Percentiles rank a stretch among this genome's conserved stretches.
These are phyloP conservation scores for Verasper variegatus DNA, from an alignment of 2,113 vertebrate genomes.

Conservation along the genomic window DNA sequence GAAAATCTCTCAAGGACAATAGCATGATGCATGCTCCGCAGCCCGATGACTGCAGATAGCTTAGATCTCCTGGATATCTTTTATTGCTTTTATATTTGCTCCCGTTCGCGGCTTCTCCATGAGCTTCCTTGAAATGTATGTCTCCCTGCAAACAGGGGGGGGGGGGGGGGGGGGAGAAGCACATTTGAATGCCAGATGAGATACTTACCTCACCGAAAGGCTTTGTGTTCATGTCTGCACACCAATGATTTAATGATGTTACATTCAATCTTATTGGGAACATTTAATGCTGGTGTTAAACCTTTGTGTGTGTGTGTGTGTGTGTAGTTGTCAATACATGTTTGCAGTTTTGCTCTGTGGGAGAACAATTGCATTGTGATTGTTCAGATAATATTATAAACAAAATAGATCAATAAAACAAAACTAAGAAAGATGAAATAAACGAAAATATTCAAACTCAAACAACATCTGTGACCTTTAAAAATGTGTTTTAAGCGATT, in stretches of 20 bases:
- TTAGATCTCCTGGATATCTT: conserved; percentile 77
- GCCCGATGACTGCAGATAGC: conserved; percentile 76
- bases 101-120: conserved; percentile 76
- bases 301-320: background rate
- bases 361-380: background rate
- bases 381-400: background rate
- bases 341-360: background rate
- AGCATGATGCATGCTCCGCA: conserved; percentile 78
- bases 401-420: no score
- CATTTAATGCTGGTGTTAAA: background rate
- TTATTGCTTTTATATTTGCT: conserved; percentile 78
- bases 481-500: no score
- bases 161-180: no score
- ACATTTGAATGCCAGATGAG: conserved; percentile 6
- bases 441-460: no score
- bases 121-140: conserved; percentile 74
- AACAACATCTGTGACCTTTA: no score
- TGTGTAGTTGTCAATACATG: background rate
- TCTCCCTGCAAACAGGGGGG: conserved; percentile 32
- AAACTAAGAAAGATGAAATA: no score
- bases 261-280: background rate
- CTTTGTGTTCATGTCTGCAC: conserved; percentile 1
- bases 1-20: conserved; percentile 82
- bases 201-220: conserved; percentile 24
- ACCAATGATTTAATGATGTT: background rate